These are phyloP conservation scores for Salvelinus alpinus DNA, from an alignment of 2,113 vertebrate genomes.

Conservation along the genomic window DNA sequence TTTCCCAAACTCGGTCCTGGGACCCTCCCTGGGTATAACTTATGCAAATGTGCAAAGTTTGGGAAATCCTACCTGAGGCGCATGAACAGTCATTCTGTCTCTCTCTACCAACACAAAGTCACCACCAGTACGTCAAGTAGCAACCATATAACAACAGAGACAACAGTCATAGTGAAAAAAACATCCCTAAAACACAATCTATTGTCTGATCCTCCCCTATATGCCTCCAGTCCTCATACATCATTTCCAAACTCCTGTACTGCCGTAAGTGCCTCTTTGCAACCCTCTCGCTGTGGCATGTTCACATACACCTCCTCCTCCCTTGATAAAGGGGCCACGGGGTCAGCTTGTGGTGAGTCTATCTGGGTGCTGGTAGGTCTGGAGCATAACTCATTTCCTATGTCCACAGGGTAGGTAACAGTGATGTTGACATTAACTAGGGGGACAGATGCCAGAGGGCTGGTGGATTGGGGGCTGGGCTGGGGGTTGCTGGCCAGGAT, in stretches of 20 bases:
- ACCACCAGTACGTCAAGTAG: too few relatives aligned
- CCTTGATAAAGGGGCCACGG: conserved; percentile 42
- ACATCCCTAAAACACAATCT: neutral
- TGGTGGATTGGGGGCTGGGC: conserved; percentile 46
- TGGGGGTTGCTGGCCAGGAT: neutral
- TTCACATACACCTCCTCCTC: conserved; percentile 60
- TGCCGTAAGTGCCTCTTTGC: conserved; percentile 55
- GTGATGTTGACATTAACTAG: conserved; percentile 72
- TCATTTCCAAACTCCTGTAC: conserved; percentile 57
- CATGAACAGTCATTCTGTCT: too few relatives aligned
- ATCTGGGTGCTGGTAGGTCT: conserved; percentile 27
- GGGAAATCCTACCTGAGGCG: too few relatives aligned
- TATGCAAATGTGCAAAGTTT: too few relatives aligned
- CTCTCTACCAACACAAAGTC: too few relatives aligned
- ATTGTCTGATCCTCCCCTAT: neutral
- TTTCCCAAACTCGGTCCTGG: too few relatives aligned
- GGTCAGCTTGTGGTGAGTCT: conserved; percentile 34
- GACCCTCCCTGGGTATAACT: too few relatives aligned
- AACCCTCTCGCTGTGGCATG: conserved; percentile 64
- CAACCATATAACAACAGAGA: too few relatives aligned
- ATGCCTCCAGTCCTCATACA: neutral
- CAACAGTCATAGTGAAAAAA: too few relatives aligned
- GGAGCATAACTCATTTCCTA: conserved; percentile 44
- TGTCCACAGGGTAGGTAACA: conserved; percentile 44
- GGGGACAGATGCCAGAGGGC: conserved; percentile 50